These are phyloP conservation scores for Scomber japonicus DNA, from an alignment of 2,113 vertebrate genomes.

Conservation along the genomic window DNA sequence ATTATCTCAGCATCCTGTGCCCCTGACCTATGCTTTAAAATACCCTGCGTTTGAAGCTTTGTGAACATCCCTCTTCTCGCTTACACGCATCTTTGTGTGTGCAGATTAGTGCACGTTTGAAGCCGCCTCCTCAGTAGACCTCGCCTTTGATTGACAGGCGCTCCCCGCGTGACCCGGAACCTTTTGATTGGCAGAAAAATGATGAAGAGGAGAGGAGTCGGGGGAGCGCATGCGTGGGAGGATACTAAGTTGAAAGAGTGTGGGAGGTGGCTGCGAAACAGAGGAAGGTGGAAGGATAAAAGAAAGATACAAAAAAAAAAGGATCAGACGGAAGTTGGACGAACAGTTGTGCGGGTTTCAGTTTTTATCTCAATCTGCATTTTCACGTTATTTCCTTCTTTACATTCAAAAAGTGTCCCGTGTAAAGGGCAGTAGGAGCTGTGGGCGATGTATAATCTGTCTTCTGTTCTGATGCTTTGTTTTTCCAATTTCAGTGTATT, in stretches of 20 bases:
- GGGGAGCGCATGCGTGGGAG: not conserved
- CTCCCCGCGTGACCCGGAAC: conserved; percentile 32
- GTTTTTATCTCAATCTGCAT: not conserved
- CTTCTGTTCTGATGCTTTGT: not conserved
- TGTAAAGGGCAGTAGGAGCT: not conserved
- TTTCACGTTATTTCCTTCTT: conserved; percentile 2
- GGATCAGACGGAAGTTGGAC: not conserved
- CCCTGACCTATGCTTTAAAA: conserved; percentile 29
- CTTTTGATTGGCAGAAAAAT: conserved; percentile 48
- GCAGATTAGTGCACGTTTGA: conserved; percentile 7
- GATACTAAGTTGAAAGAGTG: conserved; percentile 24
- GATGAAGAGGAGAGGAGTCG: conserved; percentile 11
- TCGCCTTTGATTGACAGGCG: conserved; percentile 47
- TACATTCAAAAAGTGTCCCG: not conserved
- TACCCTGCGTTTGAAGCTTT: conserved; percentile 16
- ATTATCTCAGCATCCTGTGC: conserved; percentile 1
- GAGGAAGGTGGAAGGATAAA: not conserved
- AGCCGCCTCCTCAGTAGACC: conserved; percentile 22
- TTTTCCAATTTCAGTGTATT: not conserved
- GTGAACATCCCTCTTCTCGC: not conserved
- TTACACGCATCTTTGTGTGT: not conserved
- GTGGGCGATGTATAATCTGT: not conserved
- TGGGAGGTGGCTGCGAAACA: conserved; percentile 36
- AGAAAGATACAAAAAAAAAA: not conserved
- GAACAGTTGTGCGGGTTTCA: not conserved